Evolutionary conservation across 2,888 invertebrate genomes (phyloP).

Genomic region (Xestia xanthographa): DNA sequence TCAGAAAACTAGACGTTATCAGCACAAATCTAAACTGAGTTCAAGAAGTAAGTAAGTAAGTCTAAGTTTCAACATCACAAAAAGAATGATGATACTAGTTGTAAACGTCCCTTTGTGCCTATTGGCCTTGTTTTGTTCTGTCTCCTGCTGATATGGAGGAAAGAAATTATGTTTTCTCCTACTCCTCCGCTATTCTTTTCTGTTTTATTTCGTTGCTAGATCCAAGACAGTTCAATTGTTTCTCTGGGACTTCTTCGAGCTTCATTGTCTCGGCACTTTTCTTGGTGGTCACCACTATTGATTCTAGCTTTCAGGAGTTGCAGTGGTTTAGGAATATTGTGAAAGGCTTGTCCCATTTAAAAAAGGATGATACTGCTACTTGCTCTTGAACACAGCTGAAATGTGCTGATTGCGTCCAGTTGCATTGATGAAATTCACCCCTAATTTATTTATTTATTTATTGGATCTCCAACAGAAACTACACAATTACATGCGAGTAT

Average conservation of each 20-base stretch:
- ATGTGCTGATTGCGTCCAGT: neutral
- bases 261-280: neutral
- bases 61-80: neutral
- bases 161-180: too few species aligned
- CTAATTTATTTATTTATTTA: too few species aligned
- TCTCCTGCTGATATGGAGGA: neutral
- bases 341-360: too few species aligned
- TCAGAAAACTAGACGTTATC: neutral
- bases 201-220: neutral
- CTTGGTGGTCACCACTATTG: neutral
- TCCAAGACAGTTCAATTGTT: neutral
- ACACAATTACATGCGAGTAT: too few species aligned
- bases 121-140: neutral
- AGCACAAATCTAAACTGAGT: neutral
- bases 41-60: neutral
- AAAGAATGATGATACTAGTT: neutral
- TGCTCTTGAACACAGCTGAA: neutral
- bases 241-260: neutral
- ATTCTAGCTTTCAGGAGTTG: neutral
- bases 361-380: neutral
- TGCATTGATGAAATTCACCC: neutral
- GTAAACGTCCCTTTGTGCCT: neutral
- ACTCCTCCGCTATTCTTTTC: neutral
- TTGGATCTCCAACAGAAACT: too few species aligned
- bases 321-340: neutral